Percentiles rank a stretch among this genome's conserved stretches.
phyloP scores from a whole-genome alignment of 1,140 invertebrate genomes.

The Elysia chlorotica region DNA sequence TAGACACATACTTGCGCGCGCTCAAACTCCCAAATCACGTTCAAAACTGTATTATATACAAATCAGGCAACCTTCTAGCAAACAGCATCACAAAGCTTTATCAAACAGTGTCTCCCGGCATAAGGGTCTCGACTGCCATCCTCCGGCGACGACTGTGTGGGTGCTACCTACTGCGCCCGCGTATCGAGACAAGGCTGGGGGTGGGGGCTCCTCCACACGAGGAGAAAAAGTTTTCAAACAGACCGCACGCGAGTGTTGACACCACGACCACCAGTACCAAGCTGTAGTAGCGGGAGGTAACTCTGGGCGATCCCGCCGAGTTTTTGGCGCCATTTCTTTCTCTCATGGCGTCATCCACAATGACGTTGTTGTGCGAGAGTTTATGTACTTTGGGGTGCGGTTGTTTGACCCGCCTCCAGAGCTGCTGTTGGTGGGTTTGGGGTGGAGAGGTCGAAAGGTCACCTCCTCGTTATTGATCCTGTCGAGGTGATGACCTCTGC shows the following conservation, averaged over 20 bases:
- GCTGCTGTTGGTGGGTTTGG: background rate
- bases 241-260: too few species aligned
- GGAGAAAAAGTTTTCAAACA: too few species aligned
- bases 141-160: background rate
- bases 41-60: too few species aligned
- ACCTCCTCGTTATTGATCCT: conserved; percentile 5
- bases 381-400: background rate
- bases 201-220: too few species aligned
- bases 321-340: background rate
- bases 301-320: background rate
- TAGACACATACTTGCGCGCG: too few species aligned
- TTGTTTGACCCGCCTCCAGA: background rate
- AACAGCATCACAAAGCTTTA: too few species aligned
- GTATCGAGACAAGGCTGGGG: background rate
- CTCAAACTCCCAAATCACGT: too few species aligned
- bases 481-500: background rate
- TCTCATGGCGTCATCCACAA: conserved; percentile 3
- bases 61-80: too few species aligned
- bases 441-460: conserved; percentile 14
- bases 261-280: background rate
- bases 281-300: background rate
- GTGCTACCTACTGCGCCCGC: background rate
- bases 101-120: too few species aligned
- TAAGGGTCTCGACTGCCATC: too few species aligned
- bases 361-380: conserved; percentile 10